Evolutionary conservation across 2,113 vertebrate species (phyloP).

Genomic region (Sceloporus undulatus): DNA sequence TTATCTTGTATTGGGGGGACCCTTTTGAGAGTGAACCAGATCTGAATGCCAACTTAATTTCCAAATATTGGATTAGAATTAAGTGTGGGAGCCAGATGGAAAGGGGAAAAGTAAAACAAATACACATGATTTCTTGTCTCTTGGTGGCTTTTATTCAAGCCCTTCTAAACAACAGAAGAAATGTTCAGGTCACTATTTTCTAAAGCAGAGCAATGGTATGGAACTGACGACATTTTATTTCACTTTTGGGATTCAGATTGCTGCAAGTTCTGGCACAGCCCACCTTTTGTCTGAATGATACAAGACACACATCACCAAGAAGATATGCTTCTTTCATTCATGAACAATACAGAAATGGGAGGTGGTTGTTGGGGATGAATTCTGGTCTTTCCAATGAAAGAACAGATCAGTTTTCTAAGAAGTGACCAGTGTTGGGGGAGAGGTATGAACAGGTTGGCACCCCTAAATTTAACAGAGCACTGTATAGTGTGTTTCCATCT

Average conservation of each 20-base stretch:
- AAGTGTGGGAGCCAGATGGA: slow-evolving; percentile 19
- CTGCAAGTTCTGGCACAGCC: background rate
- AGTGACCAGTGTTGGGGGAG: background rate
- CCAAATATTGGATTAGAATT: slow-evolving; percentile 63
- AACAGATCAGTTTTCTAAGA: background rate
- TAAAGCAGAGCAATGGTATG: background rate
- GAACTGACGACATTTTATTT: background rate
- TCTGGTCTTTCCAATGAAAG: background rate
- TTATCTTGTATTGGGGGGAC: slow-evolving; percentile 57
- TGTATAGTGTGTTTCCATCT: background rate
- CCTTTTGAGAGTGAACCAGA: slow-evolving; percentile 66
- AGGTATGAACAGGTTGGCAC: background rate
- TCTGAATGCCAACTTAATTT: slow-evolving; percentile 69
- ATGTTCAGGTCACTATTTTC: background rate
- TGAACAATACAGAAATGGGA: background rate
- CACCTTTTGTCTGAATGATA: background rate
- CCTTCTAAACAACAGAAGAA: background rate
- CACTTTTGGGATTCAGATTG: background rate
- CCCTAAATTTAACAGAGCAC: background rate
- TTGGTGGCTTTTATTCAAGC: background rate
- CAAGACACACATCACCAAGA: background rate
- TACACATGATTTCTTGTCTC: slow-evolving; percentile 11
- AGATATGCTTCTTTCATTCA: background rate
- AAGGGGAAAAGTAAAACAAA: background rate
- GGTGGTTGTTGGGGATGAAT: background rate